Evolutionary conservation across 2,888 invertebrate genomes (phyloP), one percentile per base, ranked within the genome.

Genomic region (Zelleria hepariella): DNA sequence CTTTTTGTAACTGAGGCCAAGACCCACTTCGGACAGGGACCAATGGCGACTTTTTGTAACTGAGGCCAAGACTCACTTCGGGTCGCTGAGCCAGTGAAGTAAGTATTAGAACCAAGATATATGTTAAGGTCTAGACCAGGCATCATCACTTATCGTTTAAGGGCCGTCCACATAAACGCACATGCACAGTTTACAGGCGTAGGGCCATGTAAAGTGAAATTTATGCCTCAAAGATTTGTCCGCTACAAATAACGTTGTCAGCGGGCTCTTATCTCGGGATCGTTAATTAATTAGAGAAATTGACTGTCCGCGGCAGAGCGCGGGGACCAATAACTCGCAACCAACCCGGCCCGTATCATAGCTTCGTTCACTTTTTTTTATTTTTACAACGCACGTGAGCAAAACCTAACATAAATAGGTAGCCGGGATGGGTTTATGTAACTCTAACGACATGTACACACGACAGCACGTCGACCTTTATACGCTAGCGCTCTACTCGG

Each of bases 271-370:
- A 87, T 87, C 87, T 86, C 82, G 74, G 80, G 83, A 88, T 88
- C 88, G 85, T 84, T 87, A 87, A 87, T 87, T 88, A 88, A 88
- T 88, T 88, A 88, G 87, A 87, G 87, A 87, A 86, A 87, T 88
- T 88, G 87, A 86, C 82, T 84, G 84, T 80, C 81, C 80, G 79
- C 80, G 75, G 78, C 79, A 76, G 79, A 73, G 84, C 75, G 75
- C 77, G 71, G 88, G 88, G 88, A 86, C 82, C 86, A 78, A 87
- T 88, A 88, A 87, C 87, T 88, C 85, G 86, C 86, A 78, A 80
- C 82, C 86, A 78, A 80, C 82, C 78, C 80, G 77, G 78, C 82
- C 82, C 82, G 84, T 88, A 87, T 87, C 86, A 88, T 87, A 86
- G 82, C 84, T 82, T 77, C 75, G 75, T 70, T 76, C 72, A 70